phyloP scores from a whole-genome alignment of 2,888 invertebrate genomes.

The Pachydiplax longipennis region DNA sequence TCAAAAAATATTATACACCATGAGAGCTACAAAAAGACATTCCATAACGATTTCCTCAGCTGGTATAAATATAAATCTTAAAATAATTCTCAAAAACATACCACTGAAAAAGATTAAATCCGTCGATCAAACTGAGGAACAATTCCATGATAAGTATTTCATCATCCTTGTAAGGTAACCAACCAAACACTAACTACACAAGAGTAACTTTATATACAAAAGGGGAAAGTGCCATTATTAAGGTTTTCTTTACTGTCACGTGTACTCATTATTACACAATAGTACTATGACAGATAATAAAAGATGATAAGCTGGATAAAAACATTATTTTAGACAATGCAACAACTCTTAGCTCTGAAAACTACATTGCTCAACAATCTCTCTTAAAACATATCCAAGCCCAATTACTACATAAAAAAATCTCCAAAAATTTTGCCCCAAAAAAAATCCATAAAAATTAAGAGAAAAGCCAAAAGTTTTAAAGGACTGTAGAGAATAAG shows the following conservation, averaged over 20 bases:
- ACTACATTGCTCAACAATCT: background rate
- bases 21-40: conserved; percentile 2
- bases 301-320: conserved; percentile 29
- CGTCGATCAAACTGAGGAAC: conserved; percentile 13
- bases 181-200: conserved; percentile 11
- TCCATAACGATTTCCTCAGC: conserved; percentile 11
- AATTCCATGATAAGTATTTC: background rate
- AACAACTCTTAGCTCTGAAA: background rate
- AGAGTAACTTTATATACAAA: conserved; percentile 29
- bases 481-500: background rate
- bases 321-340: background rate
- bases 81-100: conserved; percentile 18
- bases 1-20: conserved; percentile 31
- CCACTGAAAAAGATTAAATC: conserved; percentile 15
- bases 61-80: background rate
- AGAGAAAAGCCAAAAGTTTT: conserved; percentile 9
- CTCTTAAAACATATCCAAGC: conserved; percentile 4
- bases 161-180: background rate
- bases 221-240: conserved; percentile 6
- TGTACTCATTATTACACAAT: conserved; percentile 15
- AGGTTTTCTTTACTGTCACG: background rate
- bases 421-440: background rate
- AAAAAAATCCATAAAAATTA: conserved; percentile 1
- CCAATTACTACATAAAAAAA: conserved; percentile 22
- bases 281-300: conserved; percentile 5